These are phyloP conservation scores for Xenus cinereus DNA, from an alignment of 2,113 vertebrate genomes.

Conservation along the genomic window DNA sequence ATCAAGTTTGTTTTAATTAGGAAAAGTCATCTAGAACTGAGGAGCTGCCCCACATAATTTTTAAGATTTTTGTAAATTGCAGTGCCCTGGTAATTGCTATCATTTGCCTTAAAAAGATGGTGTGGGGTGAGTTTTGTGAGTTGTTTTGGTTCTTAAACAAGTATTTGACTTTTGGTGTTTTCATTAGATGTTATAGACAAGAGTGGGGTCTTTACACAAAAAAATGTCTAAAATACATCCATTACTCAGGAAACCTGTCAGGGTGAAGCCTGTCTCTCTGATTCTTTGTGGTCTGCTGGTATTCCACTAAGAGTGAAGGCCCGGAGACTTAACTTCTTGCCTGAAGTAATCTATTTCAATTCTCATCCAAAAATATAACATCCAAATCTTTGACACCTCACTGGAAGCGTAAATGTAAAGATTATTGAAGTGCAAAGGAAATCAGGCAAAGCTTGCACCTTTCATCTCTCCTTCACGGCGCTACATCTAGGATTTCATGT, in stretches of 20 bases:
- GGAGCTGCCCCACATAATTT: background rate
- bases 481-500: background rate
- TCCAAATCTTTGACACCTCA: background rate
- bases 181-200: background rate
- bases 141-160: background rate
- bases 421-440: conserved; percentile 21
- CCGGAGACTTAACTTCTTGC: background rate
- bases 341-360: conserved; percentile 19
- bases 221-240: background rate
- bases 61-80: background rate
- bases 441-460: background rate
- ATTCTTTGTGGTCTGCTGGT: background rate
- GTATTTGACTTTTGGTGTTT: background rate
- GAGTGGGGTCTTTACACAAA: background rate
- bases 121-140: background rate
- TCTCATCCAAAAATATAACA: conserved; percentile 21
- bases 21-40: background rate
- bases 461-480: background rate
- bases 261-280: background rate
- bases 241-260: background rate
- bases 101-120: background rate
- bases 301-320: background rate
- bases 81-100: background rate
- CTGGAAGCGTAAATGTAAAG: conserved; percentile 19
- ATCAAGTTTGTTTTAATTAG: conserved; percentile 44